A percentile compares a stretch with the other conserved stretches of the same genome.
These are phyloP conservation scores for Parthenolecanium corni DNA, from an alignment of 2,888 invertebrate genomes.

Conservation along the genomic window DNA sequence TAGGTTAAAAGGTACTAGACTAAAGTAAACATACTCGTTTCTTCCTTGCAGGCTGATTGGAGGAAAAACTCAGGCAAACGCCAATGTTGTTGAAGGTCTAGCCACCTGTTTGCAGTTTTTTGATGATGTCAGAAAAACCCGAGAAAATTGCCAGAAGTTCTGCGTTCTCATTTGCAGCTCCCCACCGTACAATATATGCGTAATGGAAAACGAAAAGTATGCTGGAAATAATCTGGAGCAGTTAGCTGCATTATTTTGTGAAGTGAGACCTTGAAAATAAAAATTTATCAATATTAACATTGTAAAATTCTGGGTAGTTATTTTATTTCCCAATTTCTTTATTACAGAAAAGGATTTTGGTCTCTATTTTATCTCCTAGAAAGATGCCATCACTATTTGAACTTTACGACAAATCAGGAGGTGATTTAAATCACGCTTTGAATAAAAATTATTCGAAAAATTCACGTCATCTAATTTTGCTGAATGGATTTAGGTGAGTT, in stretches of 20 bases:
- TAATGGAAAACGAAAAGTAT: slow-evolving; percentile 59
- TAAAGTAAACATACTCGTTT: too few species aligned
- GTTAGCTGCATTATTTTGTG: slow-evolving; percentile 62
- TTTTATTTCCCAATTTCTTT: background rate
- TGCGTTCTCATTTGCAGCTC: slow-evolving; percentile 81
- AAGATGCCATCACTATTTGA: slow-evolving; percentile 76
- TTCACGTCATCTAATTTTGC: slow-evolving; percentile 63
- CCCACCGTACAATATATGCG: slow-evolving; percentile 78
- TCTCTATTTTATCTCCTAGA: slow-evolving; percentile 79
- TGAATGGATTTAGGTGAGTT: slow-evolving; percentile 58
- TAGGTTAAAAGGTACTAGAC: too few species aligned
- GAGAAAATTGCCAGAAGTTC: slow-evolving; percentile 54
- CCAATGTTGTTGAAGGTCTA: slow-evolving; percentile 80
- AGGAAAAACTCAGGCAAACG: slow-evolving; percentile 78
- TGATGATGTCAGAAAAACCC: slow-evolving; percentile 60
- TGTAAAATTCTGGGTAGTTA: background rate
- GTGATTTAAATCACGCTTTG: slow-evolving; percentile 63
- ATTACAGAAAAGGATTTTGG: slow-evolving; percentile 60
- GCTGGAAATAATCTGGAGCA: slow-evolving; percentile 73
- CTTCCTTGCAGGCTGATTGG: slow-evolving; percentile 48
- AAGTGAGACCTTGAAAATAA: slow-evolving; percentile 42
- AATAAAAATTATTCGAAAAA: slow-evolving; percentile 88
- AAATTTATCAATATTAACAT: background rate
- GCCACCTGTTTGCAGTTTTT: slow-evolving; percentile 77
- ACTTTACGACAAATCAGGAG: slow-evolving; percentile 81